Conservation (phyloP, 2,797 vertebrate genomes). For the Hephaestus fuliginosus region DNA sequence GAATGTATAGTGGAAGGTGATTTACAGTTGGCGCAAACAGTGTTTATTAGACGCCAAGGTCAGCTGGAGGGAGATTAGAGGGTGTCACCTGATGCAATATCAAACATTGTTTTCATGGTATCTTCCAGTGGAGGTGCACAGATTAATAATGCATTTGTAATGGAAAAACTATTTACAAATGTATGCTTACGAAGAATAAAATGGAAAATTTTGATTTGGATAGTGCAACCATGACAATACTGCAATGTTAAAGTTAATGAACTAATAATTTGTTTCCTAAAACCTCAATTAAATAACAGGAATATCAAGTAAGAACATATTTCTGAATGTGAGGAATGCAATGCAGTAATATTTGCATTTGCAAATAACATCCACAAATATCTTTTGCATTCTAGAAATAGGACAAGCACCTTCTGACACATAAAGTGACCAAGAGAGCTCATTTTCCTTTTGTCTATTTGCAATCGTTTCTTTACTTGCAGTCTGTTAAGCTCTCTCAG, state of each 20-base stretch:
- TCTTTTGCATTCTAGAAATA: slow-evolving; percentile 3
- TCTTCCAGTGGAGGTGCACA: not conserved
- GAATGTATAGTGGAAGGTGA: slow-evolving; percentile 26
- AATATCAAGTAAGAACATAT: not conserved
- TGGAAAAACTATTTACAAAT: not conserved
- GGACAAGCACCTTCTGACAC: not conserved
- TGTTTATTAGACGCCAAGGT: slow-evolving; percentile 38
- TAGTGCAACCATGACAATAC: not conserved
- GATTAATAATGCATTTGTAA: not conserved
- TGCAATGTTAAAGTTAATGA: slow-evolving; percentile 7
- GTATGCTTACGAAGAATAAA: not conserved
- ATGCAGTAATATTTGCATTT: slow-evolving; percentile 5
- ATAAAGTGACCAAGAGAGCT: not conserved
- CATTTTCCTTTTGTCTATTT: not conserved
- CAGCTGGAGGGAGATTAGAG: slow-evolving; percentile 21
- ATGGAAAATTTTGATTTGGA: not conserved
- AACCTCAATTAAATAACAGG: not conserved
- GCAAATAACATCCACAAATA: slow-evolving; percentile 4
- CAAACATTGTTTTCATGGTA: not conserved
- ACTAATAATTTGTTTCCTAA: not conserved
- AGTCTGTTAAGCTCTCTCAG: not conserved
- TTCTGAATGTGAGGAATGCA: not conserved
- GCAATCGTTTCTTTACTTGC: not conserved
- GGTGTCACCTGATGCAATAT: slow-evolving; percentile 16
- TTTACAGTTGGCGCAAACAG: slow-evolving; percentile 26